Evolutionary conservation across 2,113 vertebrate genomes (phyloP).

Genomic region (Atlantisia rogersi): DNA sequence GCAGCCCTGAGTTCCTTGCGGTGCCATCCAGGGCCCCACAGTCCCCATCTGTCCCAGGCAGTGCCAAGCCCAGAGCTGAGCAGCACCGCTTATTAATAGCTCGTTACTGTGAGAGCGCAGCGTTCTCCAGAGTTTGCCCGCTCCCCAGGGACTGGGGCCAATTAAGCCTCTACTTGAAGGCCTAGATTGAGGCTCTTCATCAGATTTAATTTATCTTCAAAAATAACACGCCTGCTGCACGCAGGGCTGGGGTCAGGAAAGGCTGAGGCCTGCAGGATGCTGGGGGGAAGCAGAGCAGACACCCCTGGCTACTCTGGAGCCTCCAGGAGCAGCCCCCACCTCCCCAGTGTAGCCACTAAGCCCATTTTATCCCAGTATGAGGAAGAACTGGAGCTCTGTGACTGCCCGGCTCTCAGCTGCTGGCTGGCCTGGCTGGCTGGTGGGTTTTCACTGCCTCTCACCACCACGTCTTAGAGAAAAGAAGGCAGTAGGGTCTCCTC

Average conservation of each 20-base stretch:
- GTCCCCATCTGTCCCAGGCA: neutral
- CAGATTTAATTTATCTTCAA: conserved; percentile 33
- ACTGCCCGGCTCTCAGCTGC: neutral
- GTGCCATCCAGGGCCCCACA: fast-evolving
- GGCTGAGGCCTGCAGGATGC: neutral
- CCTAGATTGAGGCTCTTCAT: conserved; percentile 1
- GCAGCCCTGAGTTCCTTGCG: neutral
- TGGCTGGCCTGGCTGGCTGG: fast-evolving
- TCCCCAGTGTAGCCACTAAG: neutral
- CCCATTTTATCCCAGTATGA: fast-evolving
- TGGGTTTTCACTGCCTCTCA: neutral
- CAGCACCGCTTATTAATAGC: neutral
- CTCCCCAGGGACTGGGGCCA: neutral
- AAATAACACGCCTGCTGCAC: neutral
- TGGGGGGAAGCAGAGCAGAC: neutral
- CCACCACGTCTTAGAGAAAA: neutral
- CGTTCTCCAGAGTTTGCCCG: neutral
- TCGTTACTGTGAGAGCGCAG: neutral
- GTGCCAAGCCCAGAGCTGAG: neutral
- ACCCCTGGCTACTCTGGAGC: neutral
- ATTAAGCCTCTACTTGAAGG: conserved; percentile 24
- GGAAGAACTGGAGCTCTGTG: neutral
- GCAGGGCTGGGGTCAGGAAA: neutral
- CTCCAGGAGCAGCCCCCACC: neutral
- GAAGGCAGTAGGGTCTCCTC: neutral